Conservation (phyloP, 2,797 vertebrate species). For the Rhodeus uyekii region DNA sequence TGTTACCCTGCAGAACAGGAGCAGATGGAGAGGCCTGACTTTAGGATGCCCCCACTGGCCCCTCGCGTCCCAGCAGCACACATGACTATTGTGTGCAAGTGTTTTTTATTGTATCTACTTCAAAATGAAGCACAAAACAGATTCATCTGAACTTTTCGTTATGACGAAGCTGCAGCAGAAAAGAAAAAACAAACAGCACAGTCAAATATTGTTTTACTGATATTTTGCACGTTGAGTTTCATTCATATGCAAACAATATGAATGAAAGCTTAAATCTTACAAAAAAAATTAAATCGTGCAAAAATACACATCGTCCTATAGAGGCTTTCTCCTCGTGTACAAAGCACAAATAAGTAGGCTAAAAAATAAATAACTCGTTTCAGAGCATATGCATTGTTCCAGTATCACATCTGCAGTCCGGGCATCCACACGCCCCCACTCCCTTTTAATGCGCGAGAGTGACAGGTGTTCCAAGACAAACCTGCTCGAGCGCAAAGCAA, state of each 20-base stretch:
- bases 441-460: constrained; percentile 53
- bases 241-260: background rate
- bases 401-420: constrained; percentile 67
- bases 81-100: constrained; percentile 65
- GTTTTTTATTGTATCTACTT: background rate
- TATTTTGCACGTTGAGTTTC: background rate
- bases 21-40: constrained; percentile 80
- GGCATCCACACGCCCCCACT: constrained; percentile 34
- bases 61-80: constrained; percentile 63
- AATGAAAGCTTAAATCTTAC: background rate
- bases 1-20: constrained; percentile 66
- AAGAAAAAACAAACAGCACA: background rate
- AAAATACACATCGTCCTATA: no score
- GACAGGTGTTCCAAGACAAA: constrained; percentile 71
- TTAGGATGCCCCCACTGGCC: constrained; percentile 54
- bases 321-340: background rate
- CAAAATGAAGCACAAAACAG: background rate
- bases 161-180: background rate
- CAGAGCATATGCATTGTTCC: constrained; percentile 68
- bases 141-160: background rate
- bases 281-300: background rate
- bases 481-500: constrained; percentile 35
- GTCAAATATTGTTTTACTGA: background rate
- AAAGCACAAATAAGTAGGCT: background rate
- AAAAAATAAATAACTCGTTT: background rate